Percentiles rank a stretch among this genome's conserved stretches.
Evolutionary conservation across 2,797 vertebrate species (phyloP).

Genomic region (Sparus aurata): DNA sequence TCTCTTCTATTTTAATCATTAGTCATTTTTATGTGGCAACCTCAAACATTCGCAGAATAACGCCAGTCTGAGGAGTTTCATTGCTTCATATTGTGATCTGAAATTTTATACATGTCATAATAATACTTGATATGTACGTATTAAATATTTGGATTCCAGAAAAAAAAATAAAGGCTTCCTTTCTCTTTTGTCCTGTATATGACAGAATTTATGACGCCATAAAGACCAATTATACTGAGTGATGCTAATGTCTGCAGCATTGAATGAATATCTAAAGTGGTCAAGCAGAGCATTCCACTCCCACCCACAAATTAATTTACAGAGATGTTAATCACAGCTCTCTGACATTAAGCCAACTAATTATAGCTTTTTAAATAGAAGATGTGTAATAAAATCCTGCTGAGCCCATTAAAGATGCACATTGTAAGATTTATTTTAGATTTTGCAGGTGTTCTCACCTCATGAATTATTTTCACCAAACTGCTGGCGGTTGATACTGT

Average conservation of each 20-base stretch:
- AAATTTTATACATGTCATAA: slow-evolving; percentile 99
- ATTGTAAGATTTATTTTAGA: background rate
- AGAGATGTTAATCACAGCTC: slow-evolving; percentile 10
- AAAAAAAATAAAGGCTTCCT: slow-evolving; percentile 48
- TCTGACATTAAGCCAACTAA: slow-evolving; percentile 1
- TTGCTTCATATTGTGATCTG: slow-evolving; percentile 97
- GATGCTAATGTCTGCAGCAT: slow-evolving; percentile 7
- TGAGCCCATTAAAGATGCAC: background rate
- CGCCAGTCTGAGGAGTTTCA: slow-evolving; percentile 91
- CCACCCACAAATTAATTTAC: background rate
- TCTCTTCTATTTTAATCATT: slow-evolving; percentile 89
- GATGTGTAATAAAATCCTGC: background rate
- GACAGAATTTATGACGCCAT: background rate
- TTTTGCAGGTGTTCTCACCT: background rate
- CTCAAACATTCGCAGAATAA: slow-evolving; percentile 72
- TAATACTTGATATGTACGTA: slow-evolving; percentile 96
- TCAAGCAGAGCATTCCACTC: slow-evolving; percentile 4
- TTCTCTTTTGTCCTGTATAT: slow-evolving; percentile 14
- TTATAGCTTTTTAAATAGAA: background rate
- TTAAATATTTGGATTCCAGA: slow-evolving; percentile 99
- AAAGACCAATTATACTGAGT: background rate
- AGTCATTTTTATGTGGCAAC: slow-evolving; percentile 88
- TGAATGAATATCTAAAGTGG: slow-evolving; percentile 11
- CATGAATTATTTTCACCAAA: background rate
- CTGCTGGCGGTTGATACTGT: background rate